Conservation (phyloP, 2,797 vertebrate genomes). For the Odontamblyopus rebecca region DNA sequence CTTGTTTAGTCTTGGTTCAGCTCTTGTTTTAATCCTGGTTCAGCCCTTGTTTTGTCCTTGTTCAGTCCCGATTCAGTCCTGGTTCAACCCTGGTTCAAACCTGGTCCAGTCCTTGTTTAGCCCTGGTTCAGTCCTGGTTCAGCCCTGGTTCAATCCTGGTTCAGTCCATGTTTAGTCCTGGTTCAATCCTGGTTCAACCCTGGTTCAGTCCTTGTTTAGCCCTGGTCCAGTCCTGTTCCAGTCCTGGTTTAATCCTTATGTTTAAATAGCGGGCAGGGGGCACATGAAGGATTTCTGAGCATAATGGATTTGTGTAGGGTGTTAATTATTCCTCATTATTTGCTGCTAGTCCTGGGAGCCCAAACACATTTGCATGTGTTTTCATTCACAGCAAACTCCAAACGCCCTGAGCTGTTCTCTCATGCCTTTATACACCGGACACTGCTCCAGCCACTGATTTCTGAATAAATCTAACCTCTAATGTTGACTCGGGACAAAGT, state of each 20-base stretch:
- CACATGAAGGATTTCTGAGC: slow-evolving; percentile 26
- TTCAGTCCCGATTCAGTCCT: background rate
- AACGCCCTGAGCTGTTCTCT: background rate
- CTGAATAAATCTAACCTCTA: slow-evolving; percentile 33
- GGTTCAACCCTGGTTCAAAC: background rate
- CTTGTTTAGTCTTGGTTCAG: background rate
- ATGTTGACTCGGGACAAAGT: slow-evolving; percentile 4
- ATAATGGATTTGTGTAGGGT: slow-evolving; percentile 41
- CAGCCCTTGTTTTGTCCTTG: too few species aligned
- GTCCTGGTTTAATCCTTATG: slow-evolving; percentile 12
- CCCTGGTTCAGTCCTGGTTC: too few species aligned
- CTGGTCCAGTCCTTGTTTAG: too few species aligned
- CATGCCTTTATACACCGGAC: background rate
- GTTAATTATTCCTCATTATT: slow-evolving; percentile 55
- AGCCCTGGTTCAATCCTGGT: too few species aligned
- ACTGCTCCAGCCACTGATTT: background rate
- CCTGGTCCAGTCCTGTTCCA: background rate
- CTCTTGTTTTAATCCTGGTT: background rate
- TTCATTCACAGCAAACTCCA: slow-evolving; percentile 5
- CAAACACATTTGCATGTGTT: background rate
- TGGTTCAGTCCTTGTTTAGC: background rate
- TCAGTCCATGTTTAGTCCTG: background rate
- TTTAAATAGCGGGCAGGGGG: slow-evolving; percentile 44
- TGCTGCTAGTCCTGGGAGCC: slow-evolving; percentile 18
- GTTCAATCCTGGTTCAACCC: background rate